Conservation (phyloP, 2,797 vertebrate species). For the Phylloscopus collybita region DNA sequence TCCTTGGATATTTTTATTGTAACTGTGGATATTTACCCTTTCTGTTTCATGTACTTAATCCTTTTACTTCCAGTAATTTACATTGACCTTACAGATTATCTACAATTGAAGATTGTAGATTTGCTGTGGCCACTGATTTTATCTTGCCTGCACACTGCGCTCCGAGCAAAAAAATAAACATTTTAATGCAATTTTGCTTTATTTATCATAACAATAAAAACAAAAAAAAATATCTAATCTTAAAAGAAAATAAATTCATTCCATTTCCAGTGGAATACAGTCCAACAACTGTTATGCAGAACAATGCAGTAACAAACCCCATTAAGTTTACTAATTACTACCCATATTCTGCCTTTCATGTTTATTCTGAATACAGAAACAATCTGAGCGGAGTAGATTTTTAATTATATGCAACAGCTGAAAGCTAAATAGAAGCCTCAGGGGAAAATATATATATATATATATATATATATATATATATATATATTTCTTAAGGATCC, state of each 20-base stretch:
- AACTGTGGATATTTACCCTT: not conserved
- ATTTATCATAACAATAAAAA: not conserved
- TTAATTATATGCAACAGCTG: not conserved
- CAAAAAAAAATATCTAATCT: not conserved
- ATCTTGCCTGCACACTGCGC: not conserved
- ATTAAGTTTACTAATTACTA: not conserved
- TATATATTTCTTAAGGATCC: not conserved
- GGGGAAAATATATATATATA: no score
- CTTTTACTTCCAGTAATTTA: not conserved
- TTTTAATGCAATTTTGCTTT: not conserved
- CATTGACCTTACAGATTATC: not conserved
- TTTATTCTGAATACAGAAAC: not conserved
- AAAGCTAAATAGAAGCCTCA: not conserved
- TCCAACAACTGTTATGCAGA: not conserved
- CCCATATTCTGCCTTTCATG: not conserved
- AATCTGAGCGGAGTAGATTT: not conserved
- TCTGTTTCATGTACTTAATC: not conserved
- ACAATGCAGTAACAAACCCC: not conserved
- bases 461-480: no score
- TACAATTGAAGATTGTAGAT: rapidly evolving
- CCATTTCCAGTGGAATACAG: not conserved
- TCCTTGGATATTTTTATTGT: not conserved
- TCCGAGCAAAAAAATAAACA: not conserved
- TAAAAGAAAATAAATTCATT: not conserved
- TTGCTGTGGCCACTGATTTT: not conserved